phyloP scores from a whole-genome alignment of 2,888 invertebrate species.

The Polydrusus cervinus region DNA sequence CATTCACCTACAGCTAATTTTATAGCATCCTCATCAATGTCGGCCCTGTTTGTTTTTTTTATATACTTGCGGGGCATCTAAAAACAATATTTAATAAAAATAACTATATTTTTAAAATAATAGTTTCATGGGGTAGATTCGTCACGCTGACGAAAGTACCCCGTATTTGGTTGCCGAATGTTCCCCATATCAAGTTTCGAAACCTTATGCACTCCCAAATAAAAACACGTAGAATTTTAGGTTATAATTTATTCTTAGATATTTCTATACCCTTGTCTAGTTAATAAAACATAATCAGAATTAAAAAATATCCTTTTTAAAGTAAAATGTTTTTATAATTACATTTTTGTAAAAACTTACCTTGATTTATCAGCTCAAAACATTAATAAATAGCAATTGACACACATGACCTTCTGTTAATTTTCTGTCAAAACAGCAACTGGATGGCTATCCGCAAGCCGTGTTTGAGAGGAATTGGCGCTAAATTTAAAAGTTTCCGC shows the following conservation, averaged over 20 bases:
- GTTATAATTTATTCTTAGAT: too few species aligned
- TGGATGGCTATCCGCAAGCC: not conserved
- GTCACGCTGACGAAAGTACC: too few species aligned
- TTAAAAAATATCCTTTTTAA: too few species aligned
- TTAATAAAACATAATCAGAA: too few species aligned
- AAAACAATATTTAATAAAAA: not conserved
- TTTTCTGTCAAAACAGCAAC: not conserved
- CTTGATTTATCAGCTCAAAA: not conserved
- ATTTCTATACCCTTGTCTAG: too few species aligned
- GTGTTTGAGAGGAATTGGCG: not conserved
- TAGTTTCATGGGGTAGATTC: too few species aligned
- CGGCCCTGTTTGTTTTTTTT: constrained; percentile 31
- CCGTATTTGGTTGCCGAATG: too few species aligned
- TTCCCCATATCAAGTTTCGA: too few species aligned
- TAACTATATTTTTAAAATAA: too few species aligned
- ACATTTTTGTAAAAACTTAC: not conserved
- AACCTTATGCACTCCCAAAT: too few species aligned
- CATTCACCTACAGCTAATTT: constrained; percentile 26
- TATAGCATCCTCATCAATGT: constrained; percentile 31
- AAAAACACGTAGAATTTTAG: too few species aligned
- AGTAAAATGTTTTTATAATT: not conserved
- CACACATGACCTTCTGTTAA: not conserved
- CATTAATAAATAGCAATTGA: not conserved
- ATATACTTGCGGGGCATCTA: constrained; percentile 35
- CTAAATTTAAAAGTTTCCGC: too few species aligned